Percentiles rank a stretch among this genome's conserved stretches.
Evolutionary conservation across 1,140 invertebrate species (phyloP).

Genomic region (Papilio polyxenes): DNA sequence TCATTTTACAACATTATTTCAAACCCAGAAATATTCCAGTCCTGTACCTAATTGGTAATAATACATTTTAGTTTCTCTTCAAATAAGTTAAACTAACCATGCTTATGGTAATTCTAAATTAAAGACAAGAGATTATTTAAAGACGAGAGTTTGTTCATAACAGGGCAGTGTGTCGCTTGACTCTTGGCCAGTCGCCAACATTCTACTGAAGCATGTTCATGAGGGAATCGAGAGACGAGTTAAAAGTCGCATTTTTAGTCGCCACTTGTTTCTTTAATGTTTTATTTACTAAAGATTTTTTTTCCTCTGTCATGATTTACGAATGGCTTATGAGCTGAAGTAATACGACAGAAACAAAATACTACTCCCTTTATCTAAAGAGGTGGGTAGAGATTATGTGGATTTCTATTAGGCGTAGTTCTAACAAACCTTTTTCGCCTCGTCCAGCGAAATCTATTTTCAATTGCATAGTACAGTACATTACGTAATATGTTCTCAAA

Average conservation of each 20-base stretch:
- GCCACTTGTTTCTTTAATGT: background rate
- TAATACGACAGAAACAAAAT: background rate
- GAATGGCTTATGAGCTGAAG: background rate
- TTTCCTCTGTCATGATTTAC: background rate
- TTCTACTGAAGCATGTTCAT: background rate
- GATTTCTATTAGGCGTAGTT: background rate
- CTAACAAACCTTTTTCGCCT: background rate
- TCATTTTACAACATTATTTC: too few species aligned
- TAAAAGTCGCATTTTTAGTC: conserved; percentile 19
- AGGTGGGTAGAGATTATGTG: background rate
- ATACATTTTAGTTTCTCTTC: background rate
- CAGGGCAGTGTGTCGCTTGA: conserved; percentile 18
- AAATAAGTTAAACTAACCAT: background rate
- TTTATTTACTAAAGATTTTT: background rate
- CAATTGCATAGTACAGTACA: too few species aligned
- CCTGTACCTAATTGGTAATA: background rate
- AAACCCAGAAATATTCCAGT: background rate
- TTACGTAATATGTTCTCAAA: too few species aligned
- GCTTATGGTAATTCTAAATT: background rate
- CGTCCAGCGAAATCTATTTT: too few species aligned
- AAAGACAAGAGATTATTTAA: conserved; percentile 15
- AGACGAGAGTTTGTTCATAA: conserved; percentile 7
- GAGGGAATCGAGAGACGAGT: background rate
- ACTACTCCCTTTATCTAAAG: background rate
- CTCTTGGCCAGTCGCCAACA: background rate